Base-by-base conservation (phyloP, 2,888 invertebrate genomes). In the Pyrrhia umbra region DNA sequence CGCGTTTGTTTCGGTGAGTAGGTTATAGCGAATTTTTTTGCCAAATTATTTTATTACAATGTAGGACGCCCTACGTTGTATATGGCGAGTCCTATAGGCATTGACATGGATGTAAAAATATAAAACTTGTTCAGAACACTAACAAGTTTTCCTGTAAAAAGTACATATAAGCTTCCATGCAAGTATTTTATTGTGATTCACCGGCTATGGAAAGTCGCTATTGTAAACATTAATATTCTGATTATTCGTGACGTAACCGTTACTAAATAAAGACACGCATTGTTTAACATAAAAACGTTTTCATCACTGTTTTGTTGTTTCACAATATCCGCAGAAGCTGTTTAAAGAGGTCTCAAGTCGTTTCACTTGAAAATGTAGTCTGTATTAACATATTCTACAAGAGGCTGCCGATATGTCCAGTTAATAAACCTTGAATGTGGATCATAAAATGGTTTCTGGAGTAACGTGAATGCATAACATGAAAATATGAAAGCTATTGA, bases 281-380 rank as follows among this genome's bases (percentile, higher is more conserved):
- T 59, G 56, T 75, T 61, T 76, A 51, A 58, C 16, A 65, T 50
- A 42, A 15, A 30, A 55, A 61, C 51, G 27, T 61, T 60, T 34
- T 39, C n/a, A 25, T 23, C n/a, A 58, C 18, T 46, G n/a, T 43
- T 45, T 67, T 40, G 16, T n/a, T 25, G 30, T 75, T 68, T 47
- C n/a, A 23, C 30, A 75, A 62, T 54, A 62, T 15, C n/a, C 25
- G 21, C 18, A 10, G 8, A 34, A 34, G 27, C 37, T 30, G 30
- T 67, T 51, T 54, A 30, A 15, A 25, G n/a, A 47, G 15, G 18
- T 21, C 18, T 9, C 10, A 10, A 47, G 23, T 25, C 16, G 21
- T 42, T 18, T 46, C 6, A 6, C 18, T 46, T 27, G 6, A 20
- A 21, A 42, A 20, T 39, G 15, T 42, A 16, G 23, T 23, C 16